These are phyloP conservation scores for Sinhomidia bicolor DNA, from an alignment of 2,888 invertebrate genomes.

Conservation along the genomic window DNA sequence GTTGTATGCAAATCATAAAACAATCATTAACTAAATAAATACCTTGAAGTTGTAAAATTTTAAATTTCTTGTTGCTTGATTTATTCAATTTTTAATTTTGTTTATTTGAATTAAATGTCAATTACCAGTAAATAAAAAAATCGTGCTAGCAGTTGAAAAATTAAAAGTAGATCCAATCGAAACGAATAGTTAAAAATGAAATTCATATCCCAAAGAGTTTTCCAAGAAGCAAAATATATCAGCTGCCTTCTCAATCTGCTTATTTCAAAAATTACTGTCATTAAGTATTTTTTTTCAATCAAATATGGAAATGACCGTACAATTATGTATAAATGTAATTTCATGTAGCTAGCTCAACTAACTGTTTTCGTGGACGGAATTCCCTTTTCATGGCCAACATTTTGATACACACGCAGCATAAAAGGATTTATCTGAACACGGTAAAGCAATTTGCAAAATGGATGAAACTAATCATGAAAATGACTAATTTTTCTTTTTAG, in stretches of 20 bases:
- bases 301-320: neutral
- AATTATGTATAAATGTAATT: too few relatives aligned
- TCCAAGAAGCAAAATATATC: slow-evolving; percentile 63
- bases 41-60: too few relatives aligned
- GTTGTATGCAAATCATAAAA: too few relatives aligned
- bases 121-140: neutral
- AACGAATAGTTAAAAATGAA: slow-evolving; percentile 63
- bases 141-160: neutral
- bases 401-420: slow-evolving; percentile 87
- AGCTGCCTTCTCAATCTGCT: slow-evolving; percentile 63
- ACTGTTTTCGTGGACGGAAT: slow-evolving; percentile 60
- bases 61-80: too few relatives aligned
- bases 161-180: too few relatives aligned
- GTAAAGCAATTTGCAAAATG: neutral
- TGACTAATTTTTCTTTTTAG: neutral
- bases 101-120: too few relatives aligned
- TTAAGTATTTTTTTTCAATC: too few relatives aligned
- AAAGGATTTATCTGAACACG: slow-evolving; percentile 89
- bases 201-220: slow-evolving; percentile 53
- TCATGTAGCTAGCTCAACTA: neutral
- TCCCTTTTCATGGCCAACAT: slow-evolving; percentile 60
- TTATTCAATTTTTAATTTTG: too few relatives aligned
- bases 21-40: too few relatives aligned
- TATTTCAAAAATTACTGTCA: neutral
- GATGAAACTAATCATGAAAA: neutral